A percentile compares a stretch with the other conserved stretches of the same genome.
Evolutionary conservation across 2,797 vertebrate species (phyloP).

Genomic region (Zalophus californianus): DNA sequence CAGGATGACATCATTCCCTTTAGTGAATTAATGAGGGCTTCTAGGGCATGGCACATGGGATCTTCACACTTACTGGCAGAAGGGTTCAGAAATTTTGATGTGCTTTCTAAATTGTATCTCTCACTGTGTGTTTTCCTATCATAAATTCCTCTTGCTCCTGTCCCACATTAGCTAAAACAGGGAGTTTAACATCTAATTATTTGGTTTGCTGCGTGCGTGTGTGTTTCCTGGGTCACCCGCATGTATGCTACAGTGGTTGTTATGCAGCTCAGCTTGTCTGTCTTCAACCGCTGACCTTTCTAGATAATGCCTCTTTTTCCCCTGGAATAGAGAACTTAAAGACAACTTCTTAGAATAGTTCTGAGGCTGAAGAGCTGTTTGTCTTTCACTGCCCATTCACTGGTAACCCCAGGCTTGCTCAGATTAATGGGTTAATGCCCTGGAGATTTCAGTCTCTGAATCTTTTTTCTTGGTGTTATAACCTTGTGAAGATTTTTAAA

Average conservation of each 20-base stretch:
- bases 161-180: not conserved
- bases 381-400: not conserved
- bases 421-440: conserved; percentile 20
- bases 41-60: not conserved
- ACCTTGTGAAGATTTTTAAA: conserved; percentile 59
- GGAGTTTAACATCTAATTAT: not conserved
- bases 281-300: conserved; percentile 64
- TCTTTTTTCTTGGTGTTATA: conserved; percentile 50
- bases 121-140: conserved; percentile 48
- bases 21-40: conserved; percentile 67
- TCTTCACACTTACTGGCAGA: conserved; percentile 47
- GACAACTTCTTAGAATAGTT: conserved; percentile 49
- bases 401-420: not conserved
- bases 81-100: conserved; percentile 11
- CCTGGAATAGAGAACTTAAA: conserved; percentile 60
- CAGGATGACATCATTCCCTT: conserved; percentile 76
- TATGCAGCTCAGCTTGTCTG: conserved; percentile 50
- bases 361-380: conserved; percentile 39
- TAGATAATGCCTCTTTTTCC: conserved; percentile 61
- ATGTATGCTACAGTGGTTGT: conserved; percentile 16
- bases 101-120: conserved; percentile 61
- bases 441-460: conserved; percentile 43
- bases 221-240: not conserved
- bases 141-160: not conserved
- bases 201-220: not conserved